Evolutionary conservation across 2,888 invertebrate genomes (phyloP), one percentile per base, ranked within the genome.

Genomic region (Epirrhoe tristata): DNA sequence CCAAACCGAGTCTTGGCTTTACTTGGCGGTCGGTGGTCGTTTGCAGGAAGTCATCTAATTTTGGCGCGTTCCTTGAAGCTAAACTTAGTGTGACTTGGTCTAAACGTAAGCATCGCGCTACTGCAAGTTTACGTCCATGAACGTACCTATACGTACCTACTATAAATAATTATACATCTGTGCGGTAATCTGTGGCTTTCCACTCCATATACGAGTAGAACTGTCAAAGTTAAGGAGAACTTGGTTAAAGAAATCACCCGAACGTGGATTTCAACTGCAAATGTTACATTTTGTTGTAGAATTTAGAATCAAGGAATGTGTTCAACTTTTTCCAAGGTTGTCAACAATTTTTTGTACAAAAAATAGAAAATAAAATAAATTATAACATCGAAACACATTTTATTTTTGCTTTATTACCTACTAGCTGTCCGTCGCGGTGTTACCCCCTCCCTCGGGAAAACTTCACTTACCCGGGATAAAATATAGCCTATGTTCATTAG

Each of bases 1-100:
- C 58, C 58, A 39, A 57, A 16, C 63, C 55, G 32, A 52, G 43
- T 8, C 63, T 53, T 31, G 52, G 57, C 52, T 63, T 63, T 17
- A 12, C 43, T 53, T 39, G 39, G 51, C 51, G 52, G 32, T 57
- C 34, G 31, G 52, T 58, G 57, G 52, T 58, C 32, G 52, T 24
- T 43, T 24, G 14, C 16, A 63, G 52, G 57, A 63, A 46, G 46
- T 52, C 43, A 58, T 58, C 52, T 58, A 63, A 63, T 52, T 58
- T 53, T 63, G 36, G 57, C 52, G 46, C 62, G 62, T 43, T 51
- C 12, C 48, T 36, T 63, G 54, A 61, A 61, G 54, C 54, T 24
- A 16, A 51, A 52, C 36, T 48, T 60, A 32, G 31, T 32, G 32
- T 43, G 39, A 52, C 36, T 48, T 60, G 43, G 31, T 46, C 46